phyloP scores from a whole-genome alignment of 2,113 vertebrate species.

The Porphyrio hochstetteri region DNA sequence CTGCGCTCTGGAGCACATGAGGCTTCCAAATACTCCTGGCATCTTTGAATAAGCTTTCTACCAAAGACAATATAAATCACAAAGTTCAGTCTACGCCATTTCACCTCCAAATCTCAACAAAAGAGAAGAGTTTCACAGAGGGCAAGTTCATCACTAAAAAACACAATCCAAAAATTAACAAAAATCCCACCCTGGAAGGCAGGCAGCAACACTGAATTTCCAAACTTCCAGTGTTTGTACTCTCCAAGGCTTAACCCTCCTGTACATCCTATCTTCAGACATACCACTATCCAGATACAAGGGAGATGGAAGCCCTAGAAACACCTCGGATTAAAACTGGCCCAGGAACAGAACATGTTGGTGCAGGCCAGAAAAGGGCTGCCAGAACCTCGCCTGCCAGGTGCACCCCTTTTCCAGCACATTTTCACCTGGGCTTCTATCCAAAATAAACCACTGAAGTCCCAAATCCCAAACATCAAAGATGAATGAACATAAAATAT shows the following conservation, averaged over 20 bases:
- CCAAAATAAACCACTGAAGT: constrained; percentile 22
- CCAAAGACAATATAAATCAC: neutral
- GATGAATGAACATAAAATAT: neutral
- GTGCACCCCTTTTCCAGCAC: constrained; percentile 45
- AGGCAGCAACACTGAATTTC: neutral
- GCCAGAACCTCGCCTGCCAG: constrained; percentile 7
- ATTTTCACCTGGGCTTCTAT: constrained; percentile 2
- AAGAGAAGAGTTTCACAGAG: neutral
- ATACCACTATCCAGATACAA: neutral
- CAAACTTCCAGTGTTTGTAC: neutral
- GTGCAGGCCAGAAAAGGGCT: neutral
- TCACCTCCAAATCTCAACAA: neutral
- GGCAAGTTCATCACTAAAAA: neutral
- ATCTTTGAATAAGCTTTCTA: neutral
- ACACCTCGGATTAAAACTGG: neutral
- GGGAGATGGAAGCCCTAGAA: neutral
- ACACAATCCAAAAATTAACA: neutral
- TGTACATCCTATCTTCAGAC: neutral
- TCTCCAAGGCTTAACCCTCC: neutral
- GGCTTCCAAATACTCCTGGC: neutral
- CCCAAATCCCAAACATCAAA: constrained; percentile 11
- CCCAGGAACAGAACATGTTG: neutral
- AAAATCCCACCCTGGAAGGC: neutral
- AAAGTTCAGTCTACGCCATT: accelerated
- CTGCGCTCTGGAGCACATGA: neutral